Conservation (phyloP, 2,113 vertebrate genomes). For the Indicator maculatus region DNA sequence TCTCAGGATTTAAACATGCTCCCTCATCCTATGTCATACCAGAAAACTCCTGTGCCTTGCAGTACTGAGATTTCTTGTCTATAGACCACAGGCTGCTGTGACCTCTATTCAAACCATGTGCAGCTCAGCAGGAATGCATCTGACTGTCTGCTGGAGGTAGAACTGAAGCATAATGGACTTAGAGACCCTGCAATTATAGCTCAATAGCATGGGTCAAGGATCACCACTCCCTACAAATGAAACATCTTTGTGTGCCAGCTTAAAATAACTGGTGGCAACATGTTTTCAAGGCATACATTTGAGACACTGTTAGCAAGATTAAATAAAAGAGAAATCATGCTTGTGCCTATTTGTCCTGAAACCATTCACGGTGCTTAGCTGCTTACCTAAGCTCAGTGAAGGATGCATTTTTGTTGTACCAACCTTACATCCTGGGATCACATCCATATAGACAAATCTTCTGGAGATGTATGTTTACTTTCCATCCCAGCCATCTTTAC, state of each 20-base stretch:
- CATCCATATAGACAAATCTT: not conserved
- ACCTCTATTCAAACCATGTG: rapidly evolving
- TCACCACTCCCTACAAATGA: not conserved
- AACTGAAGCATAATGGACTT: not conserved
- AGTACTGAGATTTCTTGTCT: not conserved
- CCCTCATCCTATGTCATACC: not conserved
- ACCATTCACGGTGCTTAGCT: not conserved
- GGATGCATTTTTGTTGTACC: not conserved
- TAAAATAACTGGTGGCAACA: not conserved
- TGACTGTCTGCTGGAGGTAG: not conserved
- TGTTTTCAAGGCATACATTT: not conserved
- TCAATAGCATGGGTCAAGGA: not conserved
- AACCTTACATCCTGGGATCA: not conserved
- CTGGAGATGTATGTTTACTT: rapidly evolving
- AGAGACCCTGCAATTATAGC: not conserved
- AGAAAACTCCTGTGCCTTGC: not conserved
- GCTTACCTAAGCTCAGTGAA: not conserved
- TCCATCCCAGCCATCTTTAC: not conserved
- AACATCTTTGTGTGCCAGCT: not conserved
- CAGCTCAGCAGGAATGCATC: not conserved
- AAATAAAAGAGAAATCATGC: not conserved
- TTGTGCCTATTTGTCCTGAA: not conserved
- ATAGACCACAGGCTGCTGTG: not conserved
- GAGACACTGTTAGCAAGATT: not conserved
- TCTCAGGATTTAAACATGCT: not conserved